Percentiles rank a stretch among this genome's conserved stretches.
Conservation (phyloP, 1,140 invertebrate species). For the Neodiprion virginianus region DNA sequence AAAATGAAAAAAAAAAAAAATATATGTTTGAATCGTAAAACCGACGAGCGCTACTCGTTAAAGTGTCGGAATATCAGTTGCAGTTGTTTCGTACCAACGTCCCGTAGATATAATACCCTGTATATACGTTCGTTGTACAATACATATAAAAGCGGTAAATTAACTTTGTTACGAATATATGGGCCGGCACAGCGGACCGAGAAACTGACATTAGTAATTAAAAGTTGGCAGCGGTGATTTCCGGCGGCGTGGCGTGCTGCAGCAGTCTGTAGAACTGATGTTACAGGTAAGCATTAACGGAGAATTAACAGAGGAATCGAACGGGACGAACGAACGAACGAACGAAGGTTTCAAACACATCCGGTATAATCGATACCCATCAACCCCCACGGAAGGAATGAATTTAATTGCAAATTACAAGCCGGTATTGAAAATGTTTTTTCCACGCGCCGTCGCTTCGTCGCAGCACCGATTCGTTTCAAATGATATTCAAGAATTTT, state of each 20-base stretch:
- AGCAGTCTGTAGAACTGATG: not conserved
- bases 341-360: not conserved
- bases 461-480: not conserved
- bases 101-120: too few relatives aligned
- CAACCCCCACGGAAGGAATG: not conserved
- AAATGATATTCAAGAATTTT: not conserved
- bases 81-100: too few relatives aligned
- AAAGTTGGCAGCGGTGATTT: not conserved
- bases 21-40: too few relatives aligned
- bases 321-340: not conserved
- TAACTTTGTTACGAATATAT: not conserved
- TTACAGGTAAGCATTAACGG: not conserved
- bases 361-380: not conserved
- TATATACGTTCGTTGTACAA: too few relatives aligned
- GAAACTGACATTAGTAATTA: slow-evolving; percentile 4
- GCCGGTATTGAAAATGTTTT: not conserved
- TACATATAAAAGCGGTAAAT: not conserved
- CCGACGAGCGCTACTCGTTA: too few relatives aligned
- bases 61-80: too few relatives aligned
- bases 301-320: not conserved
- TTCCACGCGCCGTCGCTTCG: not conserved
- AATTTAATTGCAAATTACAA: not conserved
- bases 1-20: too few relatives aligned
- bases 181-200: not conserved
- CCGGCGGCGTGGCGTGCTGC: not conserved